These are phyloP conservation scores for Tuberolachnus salignus DNA, from an alignment of 2,888 invertebrate genomes.

Conservation along the genomic window DNA sequence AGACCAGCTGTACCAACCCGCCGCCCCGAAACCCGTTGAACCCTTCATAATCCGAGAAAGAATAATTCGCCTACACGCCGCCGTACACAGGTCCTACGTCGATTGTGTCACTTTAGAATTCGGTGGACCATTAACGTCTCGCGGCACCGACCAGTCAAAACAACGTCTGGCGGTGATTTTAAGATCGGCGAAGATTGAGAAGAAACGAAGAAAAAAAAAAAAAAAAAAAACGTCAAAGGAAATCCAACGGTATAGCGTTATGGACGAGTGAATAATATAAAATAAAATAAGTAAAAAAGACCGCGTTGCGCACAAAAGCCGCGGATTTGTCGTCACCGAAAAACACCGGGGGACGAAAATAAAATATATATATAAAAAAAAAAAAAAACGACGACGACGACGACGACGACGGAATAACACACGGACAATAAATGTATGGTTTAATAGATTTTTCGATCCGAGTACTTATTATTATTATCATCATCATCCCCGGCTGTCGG, in stretches of 20 bases:
- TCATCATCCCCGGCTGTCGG: not conserved
- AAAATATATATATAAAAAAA: not conserved
- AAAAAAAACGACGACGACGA: conserved; percentile 11
- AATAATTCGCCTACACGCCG: not conserved
- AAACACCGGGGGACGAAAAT: conserved; percentile 2
- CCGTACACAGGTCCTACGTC: conserved; percentile 15
- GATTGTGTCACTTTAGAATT: conserved; percentile 45
- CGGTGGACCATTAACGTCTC: conserved; percentile 44
- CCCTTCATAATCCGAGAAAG: conserved; percentile 52
- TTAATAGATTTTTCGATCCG: conserved; percentile 22
- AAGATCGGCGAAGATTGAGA: conserved; percentile 29
- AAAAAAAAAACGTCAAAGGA: conserved; percentile 24
- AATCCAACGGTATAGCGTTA: conserved; percentile 21
- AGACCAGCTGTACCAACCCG: conserved; percentile 36
- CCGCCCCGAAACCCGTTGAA: conserved; percentile 31
- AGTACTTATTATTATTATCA: not conserved
- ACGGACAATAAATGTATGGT: conserved; percentile 21
- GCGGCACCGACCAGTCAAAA: conserved; percentile 24
- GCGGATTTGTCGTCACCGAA: conserved; percentile 9
- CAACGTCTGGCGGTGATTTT: conserved; percentile 46
- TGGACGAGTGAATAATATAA: conserved; percentile 12
- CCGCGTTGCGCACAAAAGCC: conserved; percentile 4
- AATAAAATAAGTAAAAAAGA: too few relatives aligned
- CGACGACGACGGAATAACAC: conserved; percentile 23
- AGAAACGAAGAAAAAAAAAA: not conserved